These are phyloP conservation scores for Dufourea novaeangliae DNA, from an alignment of 1,140 invertebrate genomes.

Conservation along the genomic window DNA sequence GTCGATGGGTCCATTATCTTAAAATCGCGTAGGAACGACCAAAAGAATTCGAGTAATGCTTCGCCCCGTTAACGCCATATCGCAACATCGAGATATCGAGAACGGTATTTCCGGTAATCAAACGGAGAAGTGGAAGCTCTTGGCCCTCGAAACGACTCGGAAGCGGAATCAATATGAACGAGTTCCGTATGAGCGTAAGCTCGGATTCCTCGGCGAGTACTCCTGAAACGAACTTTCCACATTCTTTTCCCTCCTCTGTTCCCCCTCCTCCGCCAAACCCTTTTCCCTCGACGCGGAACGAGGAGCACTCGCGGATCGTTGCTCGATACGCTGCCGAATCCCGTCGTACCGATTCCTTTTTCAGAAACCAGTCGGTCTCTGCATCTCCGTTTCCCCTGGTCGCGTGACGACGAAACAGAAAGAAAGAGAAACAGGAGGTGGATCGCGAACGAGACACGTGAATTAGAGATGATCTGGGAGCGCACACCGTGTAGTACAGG, in stretches of 20 bases:
- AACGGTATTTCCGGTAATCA: constrained; percentile 6
- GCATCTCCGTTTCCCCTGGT: not conserved
- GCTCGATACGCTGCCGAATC: not conserved
- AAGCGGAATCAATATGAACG: constrained; percentile 30
- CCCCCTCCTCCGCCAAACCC: too few relatives aligned
- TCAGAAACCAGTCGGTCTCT: not conserved
- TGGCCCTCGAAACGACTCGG: too few relatives aligned
- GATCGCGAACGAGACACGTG: constrained; percentile 33
- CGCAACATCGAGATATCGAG: not conserved
- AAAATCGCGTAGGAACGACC: too few relatives aligned
- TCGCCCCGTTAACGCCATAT: not conserved
- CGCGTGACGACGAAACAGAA: too few relatives aligned
- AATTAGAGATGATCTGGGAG: constrained; percentile 63
- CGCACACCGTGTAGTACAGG: not conserved
- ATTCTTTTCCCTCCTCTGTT: constrained; percentile 7
- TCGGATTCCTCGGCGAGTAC: not conserved
- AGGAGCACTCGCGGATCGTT: too few relatives aligned
- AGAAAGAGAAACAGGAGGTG: too few relatives aligned
- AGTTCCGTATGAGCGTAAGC: not conserved
- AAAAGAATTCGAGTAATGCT: not conserved
- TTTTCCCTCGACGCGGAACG: too few relatives aligned
- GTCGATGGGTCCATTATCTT: not conserved
- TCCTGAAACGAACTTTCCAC: not conserved
- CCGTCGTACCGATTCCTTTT: not conserved
- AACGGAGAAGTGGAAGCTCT: not conserved